Evolutionary conservation across 2,113 vertebrate genomes (phyloP), one percentile per base, ranked within the genome.

Genomic region (Acinonyx jubatus): DNA sequence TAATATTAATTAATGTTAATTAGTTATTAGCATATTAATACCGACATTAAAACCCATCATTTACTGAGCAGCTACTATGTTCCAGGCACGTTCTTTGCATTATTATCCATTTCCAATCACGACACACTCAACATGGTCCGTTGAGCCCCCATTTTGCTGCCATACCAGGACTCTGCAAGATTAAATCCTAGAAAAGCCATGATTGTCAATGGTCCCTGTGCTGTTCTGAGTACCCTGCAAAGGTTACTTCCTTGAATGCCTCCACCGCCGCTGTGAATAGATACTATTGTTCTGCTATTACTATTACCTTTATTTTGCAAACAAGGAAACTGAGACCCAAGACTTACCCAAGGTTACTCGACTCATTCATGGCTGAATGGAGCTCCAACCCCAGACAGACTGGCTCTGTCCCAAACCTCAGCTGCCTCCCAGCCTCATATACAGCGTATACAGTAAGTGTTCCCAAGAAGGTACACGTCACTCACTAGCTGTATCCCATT

Each of bases 191-290:
- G 4, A 9, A 12, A 9, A 19, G 86, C 52, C 8, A 15, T 21
- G 92, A 7, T 2, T 0, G 4, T 27, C 31, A 11, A 0, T 0
- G 7, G 89, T 7, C 4, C 1, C 31, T 4, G 16, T 0, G 1
- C 31, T 18, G 14, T 23, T 16, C 66, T 1, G 19, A 61, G 85
- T 1, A 29, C 15, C 84, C 25, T 4, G 57, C 1, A 3, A 33
- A 52, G 5, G 36, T 48, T 2, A 1, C 68, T 73, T 65, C 41
- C 14, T 14, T 1, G 50, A 65, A 38, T 1, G 41, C 6, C 55
- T 13, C 69, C 25, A 2, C 21, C 15, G 0, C 1, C 2, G 14
- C 76, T 2, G 4, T 2, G 68, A 21, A 33, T 3, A 66, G 87
- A 36, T 1, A 19, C 9, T 5, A 2, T 3, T 18, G 2, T 27